Evolutionary conservation across 1,140 invertebrate species (phyloP), one percentile per base, ranked within the genome.

Genomic region (Bradynema listronoti): DNA sequence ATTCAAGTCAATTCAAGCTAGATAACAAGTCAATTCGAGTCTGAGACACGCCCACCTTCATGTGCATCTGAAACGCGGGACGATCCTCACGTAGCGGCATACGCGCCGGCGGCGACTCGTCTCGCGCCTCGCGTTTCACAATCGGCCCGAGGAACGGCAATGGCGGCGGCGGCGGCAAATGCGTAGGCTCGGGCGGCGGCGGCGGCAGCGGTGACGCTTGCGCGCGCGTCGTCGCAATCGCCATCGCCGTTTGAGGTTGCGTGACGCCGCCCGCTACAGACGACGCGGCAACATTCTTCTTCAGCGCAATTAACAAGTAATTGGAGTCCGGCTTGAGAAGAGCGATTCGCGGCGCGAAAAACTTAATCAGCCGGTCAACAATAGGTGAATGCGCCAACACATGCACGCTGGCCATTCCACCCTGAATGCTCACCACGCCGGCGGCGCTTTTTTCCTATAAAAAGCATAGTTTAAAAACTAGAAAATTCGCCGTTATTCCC

Each of bases 371-470:
- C 11, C 54, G 41, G 1, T 56, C 42, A n/a, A 68, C 43, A 9
- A 71, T 29, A 39, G 49, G 34, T 11, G 64, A 65, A 39, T 65
- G 9, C n/a, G 66, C 39, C 7, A 68, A 29, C 11, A 68, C 43
- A 42, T 68, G 71, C 14, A 68, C 61, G 5, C 43, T 34, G 11
- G 33, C 60, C 11, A 65, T 34, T 11, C 27, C 63, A 19, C 47
- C 42, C 4, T 33, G 22, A 6, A 72, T 6, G 16, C 61, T 39
- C 3, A 55, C 32, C 16, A 68, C 58, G 4, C 66, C 66, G 4
- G 60, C 66, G 7, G 66, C 66, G 27, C 71, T 72, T 49, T 68
- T 68, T 19, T 72, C 68, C 60, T 65, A 39, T 5, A 62, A 32
- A 61, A 58, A 61, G 25, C 7, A 5, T 53, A n/a, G n/a, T n/a